phyloP scores from a whole-genome alignment of 2,113 vertebrate genomes.

The Pluvialis apricaria region DNA sequence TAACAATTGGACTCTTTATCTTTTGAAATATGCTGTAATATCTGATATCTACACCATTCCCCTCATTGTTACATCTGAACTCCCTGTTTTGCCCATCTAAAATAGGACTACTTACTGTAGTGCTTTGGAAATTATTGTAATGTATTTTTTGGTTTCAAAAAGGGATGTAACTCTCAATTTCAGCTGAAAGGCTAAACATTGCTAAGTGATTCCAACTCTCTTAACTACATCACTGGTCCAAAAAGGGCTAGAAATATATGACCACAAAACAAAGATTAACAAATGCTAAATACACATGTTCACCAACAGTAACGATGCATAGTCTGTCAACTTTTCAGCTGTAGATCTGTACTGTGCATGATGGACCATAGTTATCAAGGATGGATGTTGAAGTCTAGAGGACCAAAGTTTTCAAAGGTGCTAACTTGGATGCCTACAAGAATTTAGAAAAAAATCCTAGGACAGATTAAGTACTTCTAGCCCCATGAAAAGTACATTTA shows the following conservation, averaged over 20 bases:
- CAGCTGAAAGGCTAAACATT: neutral
- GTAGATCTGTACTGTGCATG: neutral
- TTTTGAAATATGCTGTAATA: neutral
- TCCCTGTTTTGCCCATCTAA: neutral
- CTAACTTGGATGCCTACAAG: neutral
- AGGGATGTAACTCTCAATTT: neutral
- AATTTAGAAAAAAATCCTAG: neutral
- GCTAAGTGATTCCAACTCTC: neutral
- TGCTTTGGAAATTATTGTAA: neutral
- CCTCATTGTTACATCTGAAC: neutral
- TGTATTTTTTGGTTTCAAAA: neutral
- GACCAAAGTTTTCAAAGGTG: neutral
- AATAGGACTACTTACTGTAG: neutral
- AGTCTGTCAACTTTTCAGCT: neutral
- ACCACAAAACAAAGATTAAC: neutral
- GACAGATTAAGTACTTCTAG: neutral
- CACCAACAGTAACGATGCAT: neutral
- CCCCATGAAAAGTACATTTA: neutral
- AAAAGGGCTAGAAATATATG: neutral
- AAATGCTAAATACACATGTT: neutral
- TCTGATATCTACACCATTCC: neutral
- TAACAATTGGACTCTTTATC: neutral
- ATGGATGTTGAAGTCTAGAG: neutral
- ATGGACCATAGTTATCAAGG: neutral
- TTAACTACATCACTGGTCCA: neutral